A percentile compares a stretch with the other conserved stretches of the same genome.
Evolutionary conservation across 2,113 vertebrate genomes (phyloP).

Genomic region (Martes martes): DNA sequence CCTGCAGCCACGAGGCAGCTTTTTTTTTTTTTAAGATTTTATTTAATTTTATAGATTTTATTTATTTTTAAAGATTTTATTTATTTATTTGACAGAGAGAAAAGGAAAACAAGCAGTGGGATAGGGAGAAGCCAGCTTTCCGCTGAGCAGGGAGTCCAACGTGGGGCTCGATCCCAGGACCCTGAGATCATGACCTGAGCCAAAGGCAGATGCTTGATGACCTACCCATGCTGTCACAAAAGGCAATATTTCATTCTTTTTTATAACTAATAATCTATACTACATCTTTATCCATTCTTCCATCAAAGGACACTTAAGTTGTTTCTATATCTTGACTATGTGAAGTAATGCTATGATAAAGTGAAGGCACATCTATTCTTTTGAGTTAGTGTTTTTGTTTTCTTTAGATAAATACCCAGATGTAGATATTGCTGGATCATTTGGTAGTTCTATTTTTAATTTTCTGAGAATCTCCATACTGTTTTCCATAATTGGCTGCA

Average conservation of each 20-base stretch:
- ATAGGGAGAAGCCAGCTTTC: no score
- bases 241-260: neutral
- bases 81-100: no score
- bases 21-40: neutral
- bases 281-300: neutral
- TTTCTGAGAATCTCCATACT: neutral
- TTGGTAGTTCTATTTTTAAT: neutral
- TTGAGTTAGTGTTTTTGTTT: neutral
- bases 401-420: neutral
- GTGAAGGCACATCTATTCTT: neutral
- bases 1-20: neutral
- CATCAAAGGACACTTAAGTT: neutral
- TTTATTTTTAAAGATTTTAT: no score
- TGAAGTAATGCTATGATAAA: neutral
- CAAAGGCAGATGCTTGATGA: no score
- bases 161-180: no score
- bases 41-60: no score
- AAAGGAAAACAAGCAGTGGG: no score
- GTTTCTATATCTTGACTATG: neutral
- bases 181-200: no score
- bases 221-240: neutral
- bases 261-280: neutral
- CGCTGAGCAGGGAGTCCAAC: accelerated
- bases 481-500: neutral
- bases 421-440: neutral